Conservation (phyloP, 2,797 vertebrate genomes). For the Cheirogaleus major region DNA sequence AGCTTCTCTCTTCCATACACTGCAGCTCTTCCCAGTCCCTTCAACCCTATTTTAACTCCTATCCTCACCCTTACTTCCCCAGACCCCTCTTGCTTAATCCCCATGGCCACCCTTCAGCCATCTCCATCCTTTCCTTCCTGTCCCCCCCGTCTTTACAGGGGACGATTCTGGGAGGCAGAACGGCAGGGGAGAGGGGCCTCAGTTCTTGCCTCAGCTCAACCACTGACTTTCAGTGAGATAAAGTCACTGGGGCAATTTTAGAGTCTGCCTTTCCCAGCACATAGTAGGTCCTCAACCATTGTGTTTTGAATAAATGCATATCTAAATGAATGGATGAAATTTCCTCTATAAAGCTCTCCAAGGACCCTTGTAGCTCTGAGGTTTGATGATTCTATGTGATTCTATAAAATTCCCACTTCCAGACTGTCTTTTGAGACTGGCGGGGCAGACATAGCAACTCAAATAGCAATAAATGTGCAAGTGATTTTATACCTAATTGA, state of each 20-base stretch:
- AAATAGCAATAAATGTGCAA: slow-evolving; percentile 41
- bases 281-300: neutral
- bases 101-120: neutral
- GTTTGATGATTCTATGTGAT: neutral
- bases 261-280: neutral
- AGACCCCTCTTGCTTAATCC: neutral
- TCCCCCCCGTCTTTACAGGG: neutral
- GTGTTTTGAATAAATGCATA: neutral
- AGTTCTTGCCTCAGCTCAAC: neutral
- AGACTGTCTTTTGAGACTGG: slow-evolving; percentile 19
- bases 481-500: slow-evolving; percentile 70
- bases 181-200: neutral
- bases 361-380: neutral
- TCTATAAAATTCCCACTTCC: neutral
- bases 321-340: neutral
- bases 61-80: neutral
- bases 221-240: neutral
- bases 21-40: neutral
- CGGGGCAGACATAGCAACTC: slow-evolving; percentile 1
- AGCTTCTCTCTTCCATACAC: neutral
- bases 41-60: neutral
- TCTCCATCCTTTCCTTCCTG: neutral
- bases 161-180: neutral
- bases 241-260: neutral
- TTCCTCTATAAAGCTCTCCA: neutral